Conservation (phyloP, 2,888 invertebrate genomes). For the Agonopterix arenella region DNA sequence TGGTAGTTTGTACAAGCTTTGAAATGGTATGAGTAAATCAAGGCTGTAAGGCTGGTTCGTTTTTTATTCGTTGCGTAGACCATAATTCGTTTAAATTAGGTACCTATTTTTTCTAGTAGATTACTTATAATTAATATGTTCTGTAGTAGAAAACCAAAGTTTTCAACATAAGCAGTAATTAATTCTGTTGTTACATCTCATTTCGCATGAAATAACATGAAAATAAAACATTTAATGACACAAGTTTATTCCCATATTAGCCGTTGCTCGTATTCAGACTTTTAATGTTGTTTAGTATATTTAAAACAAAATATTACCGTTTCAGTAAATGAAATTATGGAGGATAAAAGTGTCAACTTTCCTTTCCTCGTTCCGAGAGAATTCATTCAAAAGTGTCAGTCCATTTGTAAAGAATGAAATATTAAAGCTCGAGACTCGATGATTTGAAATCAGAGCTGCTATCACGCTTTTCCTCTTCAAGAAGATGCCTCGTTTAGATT, state of each 20-base stretch:
- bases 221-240: no score
- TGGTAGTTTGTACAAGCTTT: conserved; percentile 23
- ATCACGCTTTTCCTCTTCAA: conserved; percentile 36
- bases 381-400: conserved; percentile 39
- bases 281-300: no score
- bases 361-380: conserved; percentile 38
- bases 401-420: conserved; percentile 60
- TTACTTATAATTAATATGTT: no score
- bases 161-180: no score
- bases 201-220: no score
- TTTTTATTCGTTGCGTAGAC: no score
- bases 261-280: no score
- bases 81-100: no score
- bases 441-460: conserved; percentile 48
- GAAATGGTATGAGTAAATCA: conserved; percentile 23
- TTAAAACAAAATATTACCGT: not conserved
- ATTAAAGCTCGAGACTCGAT: conserved; percentile 49
- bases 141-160: no score
- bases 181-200: no score
- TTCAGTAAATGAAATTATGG: conserved; percentile 12
- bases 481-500: conserved; percentile 28
- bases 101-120: no score
- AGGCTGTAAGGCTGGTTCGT: conserved; percentile 7
- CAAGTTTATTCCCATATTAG: no score
- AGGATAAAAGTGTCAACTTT: conserved; percentile 41